phyloP scores from a whole-genome alignment of 2,113 vertebrate species.

The Esox niger region DNA sequence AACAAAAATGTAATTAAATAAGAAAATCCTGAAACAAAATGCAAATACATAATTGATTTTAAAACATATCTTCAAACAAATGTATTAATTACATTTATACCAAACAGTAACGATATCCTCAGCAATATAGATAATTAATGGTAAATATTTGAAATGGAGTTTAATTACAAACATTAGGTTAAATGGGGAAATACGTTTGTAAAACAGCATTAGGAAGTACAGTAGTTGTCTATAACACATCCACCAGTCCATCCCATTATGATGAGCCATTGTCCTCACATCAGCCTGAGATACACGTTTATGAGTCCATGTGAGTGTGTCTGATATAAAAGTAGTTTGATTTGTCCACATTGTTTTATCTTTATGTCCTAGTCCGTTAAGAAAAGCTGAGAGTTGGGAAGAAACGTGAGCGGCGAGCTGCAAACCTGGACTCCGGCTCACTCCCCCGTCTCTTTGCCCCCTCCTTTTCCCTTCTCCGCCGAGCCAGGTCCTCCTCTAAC shows the following conservation, averaged over 20 bases:
- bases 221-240: not conserved
- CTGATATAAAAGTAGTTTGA: slow-evolving; percentile 5
- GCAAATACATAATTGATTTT: not conserved
- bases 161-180: not conserved
- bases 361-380: slow-evolving; percentile 6
- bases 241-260: no score
- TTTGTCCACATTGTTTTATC: slow-evolving; percentile 5
- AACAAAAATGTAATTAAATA: no score
- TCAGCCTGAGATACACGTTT: no score
- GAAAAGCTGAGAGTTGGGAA: slow-evolving; percentile 51
- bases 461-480: slow-evolving; percentile 28
- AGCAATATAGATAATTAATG: no score
- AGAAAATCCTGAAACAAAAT: no score
- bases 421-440: slow-evolving; percentile 29
- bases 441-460: not conserved
- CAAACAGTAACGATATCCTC: no score
- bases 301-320: slow-evolving; percentile 7
- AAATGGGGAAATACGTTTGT: not conserved
- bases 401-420: slow-evolving; percentile 37
- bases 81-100: not conserved
- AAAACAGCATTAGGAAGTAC: not conserved
- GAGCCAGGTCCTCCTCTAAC: slow-evolving; percentile 65
- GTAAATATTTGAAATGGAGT: not conserved
- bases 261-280: no score
- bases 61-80: not conserved